phyloP scores from a whole-genome alignment of 2,113 vertebrate genomes.

The Eolophus roseicapilla region DNA sequence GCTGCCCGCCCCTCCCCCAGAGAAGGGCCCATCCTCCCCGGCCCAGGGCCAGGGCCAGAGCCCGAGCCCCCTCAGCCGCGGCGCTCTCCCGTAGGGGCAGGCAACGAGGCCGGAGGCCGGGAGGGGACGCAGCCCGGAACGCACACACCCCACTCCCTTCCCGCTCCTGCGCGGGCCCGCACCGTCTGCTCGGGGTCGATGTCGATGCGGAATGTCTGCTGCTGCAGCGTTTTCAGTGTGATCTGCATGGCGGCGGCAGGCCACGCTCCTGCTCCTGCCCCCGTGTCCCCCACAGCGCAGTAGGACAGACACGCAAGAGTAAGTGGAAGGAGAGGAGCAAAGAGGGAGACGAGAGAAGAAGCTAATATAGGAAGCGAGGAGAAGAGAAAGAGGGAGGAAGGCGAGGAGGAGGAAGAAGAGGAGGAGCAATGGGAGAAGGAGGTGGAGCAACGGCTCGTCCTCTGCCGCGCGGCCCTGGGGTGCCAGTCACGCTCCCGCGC shows the following conservation, averaged over 20 bases:
- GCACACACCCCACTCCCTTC: not conserved
- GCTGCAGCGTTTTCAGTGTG: slow-evolving; percentile 93
- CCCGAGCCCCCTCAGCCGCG: not conserved
- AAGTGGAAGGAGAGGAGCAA: not conserved
- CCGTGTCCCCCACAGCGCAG: not conserved
- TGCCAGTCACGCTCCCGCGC: too few species aligned
- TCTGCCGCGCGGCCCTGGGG: not conserved
- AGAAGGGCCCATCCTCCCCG: not conserved
- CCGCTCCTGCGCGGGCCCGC: not conserved
- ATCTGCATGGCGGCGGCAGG: slow-evolving; percentile 82
- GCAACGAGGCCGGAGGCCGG: not conserved
- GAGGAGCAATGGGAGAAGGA: not conserved
- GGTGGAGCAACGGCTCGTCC: not conserved
- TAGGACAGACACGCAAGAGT: not conserved
- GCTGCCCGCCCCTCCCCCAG: not conserved
- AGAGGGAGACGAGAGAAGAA: not conserved
- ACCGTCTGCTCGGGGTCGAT: slow-evolving; percentile 90
- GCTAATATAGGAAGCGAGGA: not conserved
- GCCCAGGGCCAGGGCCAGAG: too few species aligned
- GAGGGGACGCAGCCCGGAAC: not conserved
- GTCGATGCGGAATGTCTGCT: slow-evolving; percentile 93
- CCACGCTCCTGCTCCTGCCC: not conserved
- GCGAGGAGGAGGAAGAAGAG: not conserved
- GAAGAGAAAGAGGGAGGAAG: not conserved
- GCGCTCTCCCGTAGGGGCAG: not conserved